A percentile compares a stretch with the other conserved stretches of the same genome.
These are phyloP conservation scores for Zeugodacus cucurbitae DNA, from an alignment of 1,140 invertebrate species.

Conservation along the genomic window DNA sequence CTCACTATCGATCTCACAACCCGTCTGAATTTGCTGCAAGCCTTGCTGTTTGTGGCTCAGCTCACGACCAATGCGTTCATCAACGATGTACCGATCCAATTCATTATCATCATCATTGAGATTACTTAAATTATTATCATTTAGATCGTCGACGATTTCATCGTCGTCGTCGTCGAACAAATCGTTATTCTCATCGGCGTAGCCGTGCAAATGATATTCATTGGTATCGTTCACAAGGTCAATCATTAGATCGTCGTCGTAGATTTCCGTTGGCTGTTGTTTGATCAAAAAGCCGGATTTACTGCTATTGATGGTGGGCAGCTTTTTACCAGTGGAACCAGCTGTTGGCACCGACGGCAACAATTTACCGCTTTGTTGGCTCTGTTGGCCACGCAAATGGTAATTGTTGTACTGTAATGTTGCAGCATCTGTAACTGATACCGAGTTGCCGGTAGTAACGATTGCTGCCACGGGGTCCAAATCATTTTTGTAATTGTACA, in stretches of 20 bases:
- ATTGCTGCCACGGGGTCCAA: neutral
- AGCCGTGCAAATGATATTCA: slow-evolving; percentile 42
- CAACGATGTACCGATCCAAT: neutral
- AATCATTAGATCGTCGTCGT: slow-evolving; percentile 52
- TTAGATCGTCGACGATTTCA: slow-evolving; percentile 31
- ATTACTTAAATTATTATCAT: neutral
- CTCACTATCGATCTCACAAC: slow-evolving; percentile 58
- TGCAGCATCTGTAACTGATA: neutral
- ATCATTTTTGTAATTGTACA: slow-evolving; percentile 42
- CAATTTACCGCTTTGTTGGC: slow-evolving; percentile 46
- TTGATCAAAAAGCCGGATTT: slow-evolving; percentile 59
- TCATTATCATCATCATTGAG: neutral
- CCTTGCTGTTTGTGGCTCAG: neutral
- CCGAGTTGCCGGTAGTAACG: slow-evolving; percentile 30
- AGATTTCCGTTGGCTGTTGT: slow-evolving; percentile 62
- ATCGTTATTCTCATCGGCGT: slow-evolving; percentile 37
- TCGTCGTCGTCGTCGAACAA: slow-evolving; percentile 8
- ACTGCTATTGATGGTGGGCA: slow-evolving; percentile 61
- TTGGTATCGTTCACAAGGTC: slow-evolving; percentile 44
- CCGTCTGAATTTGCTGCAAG: slow-evolving; percentile 28
- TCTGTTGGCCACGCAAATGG: slow-evolving; percentile 51
- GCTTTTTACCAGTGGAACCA: slow-evolving; percentile 61
- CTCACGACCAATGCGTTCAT: neutral
- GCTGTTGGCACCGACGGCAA: slow-evolving; percentile 54
- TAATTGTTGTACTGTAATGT: slow-evolving; percentile 44